Base-by-base conservation (phyloP, 2,888 invertebrate species). In the Orthosia incerta region DNA sequence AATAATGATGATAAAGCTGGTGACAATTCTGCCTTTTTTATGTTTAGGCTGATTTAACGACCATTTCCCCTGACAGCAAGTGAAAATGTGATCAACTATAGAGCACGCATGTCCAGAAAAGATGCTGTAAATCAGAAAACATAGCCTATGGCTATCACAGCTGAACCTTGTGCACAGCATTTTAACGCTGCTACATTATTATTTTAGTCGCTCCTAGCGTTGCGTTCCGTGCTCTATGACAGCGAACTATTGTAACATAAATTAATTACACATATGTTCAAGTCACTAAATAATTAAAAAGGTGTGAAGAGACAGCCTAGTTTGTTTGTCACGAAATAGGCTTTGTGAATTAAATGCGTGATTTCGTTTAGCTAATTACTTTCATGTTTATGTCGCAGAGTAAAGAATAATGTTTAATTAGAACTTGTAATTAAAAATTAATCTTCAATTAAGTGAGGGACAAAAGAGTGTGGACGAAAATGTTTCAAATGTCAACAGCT, bases 311-410 rank as follows among this genome's bases (percentile, higher is more conserved):
- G 70, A 79, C 66, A 73, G 20, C 18, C 50, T 65, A 67, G 73
- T 76, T 65, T 71, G 66, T 50, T 61, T 71, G 71, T 61, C 65
- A 62, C 53, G 18, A 48, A 16, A 18, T 72, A 69, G 65, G 57
- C 68, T 69, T 72, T 56, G 65, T 53, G 51, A 73, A 71, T 74
- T 71, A 66, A 46, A 48, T 50, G 61, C 59, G 73, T 73, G 84
- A 86, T 83, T 79, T 74, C 26, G 76, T 83, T 83, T 69, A 53
- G 48, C n/a, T 86, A 76, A 86, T 86, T 76, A 72, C 26, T 69
- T 76, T 70, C 45, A 45, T 48, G 71, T 74, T 66, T 31, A 53
- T 16, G 48, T 57, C 67, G 18, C 15, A 15, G n/a, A 55, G 51
- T 59, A n/a, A 18, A 9, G 45, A 66, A 23, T 20, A 66, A 53